phyloP scores from a whole-genome alignment of 2,113 vertebrate genomes.

The Oncorhynchus mykiss region DNA sequence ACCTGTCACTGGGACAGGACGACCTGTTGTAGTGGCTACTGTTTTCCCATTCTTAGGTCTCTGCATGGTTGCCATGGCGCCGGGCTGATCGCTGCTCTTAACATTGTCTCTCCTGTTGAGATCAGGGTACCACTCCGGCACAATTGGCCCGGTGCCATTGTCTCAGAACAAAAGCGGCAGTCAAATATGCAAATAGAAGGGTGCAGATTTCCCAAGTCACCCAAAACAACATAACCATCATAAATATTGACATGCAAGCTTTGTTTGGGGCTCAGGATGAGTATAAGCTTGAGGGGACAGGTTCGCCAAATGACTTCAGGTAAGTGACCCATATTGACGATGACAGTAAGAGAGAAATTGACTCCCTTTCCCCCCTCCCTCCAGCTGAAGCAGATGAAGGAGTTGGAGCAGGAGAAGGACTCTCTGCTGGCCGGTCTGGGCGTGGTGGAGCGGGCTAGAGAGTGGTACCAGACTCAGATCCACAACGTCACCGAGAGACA shows the following conservation, averaged over 20 bases:
- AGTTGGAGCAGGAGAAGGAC: constrained; percentile 92
- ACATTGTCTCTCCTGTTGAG: constrained; percentile 55
- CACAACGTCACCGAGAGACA: constrained; percentile 86
- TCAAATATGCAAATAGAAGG: constrained; percentile 49
- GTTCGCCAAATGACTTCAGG: no score
- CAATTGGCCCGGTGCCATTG: constrained; percentile 58
- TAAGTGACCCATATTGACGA: no score
- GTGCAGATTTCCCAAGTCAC: constrained; percentile 24
- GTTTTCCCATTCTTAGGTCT: constrained; percentile 70
- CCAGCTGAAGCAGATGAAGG: constrained; percentile 91
- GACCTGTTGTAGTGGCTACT: constrained; percentile 37
- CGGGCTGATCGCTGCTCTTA: constrained; percentile 50
- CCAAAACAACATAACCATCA: no score
- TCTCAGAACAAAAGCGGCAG: constrained; percentile 58
- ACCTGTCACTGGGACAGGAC: background rate
- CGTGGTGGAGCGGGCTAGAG: constrained; percentile 81
- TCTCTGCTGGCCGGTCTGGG: constrained; percentile 89
- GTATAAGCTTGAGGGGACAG: no score
- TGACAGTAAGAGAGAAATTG: no score
- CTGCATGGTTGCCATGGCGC: constrained; percentile 61
- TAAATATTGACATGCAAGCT: no score
- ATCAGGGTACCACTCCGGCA: constrained; percentile 46
- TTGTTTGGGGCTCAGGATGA: no score
- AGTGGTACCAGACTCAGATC: constrained; percentile 92
- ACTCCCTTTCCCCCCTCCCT: background rate